These are phyloP conservation scores for Pterois miles DNA, from an alignment of 2,797 vertebrate genomes.

Conservation along the genomic window DNA sequence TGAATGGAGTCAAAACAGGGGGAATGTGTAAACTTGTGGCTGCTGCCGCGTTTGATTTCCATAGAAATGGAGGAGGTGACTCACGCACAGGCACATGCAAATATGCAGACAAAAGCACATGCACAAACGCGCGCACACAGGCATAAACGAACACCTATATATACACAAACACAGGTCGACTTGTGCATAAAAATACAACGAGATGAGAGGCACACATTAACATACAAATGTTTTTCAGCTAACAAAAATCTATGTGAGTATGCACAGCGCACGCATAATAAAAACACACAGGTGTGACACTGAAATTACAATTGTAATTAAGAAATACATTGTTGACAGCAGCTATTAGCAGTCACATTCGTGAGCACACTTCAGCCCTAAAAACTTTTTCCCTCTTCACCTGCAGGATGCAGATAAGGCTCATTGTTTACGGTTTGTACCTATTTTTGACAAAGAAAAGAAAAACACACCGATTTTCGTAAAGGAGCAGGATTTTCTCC, in stretches of 20 bases:
- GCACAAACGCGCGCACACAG: conserved; percentile 13
- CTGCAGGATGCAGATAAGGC: conserved; percentile 38
- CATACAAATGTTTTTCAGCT: conserved; percentile 46
- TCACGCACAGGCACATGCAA: conserved; percentile 52
- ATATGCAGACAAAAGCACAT: conserved; percentile 42
- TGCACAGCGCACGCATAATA: neutral
- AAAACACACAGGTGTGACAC: conserved; percentile 22
- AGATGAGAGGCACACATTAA: conserved; percentile 39
- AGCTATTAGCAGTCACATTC: conserved; percentile 25
- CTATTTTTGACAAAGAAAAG: neutral
- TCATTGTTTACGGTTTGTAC: conserved; percentile 18
- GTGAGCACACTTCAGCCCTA: neutral
- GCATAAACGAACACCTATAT: conserved; percentile 22
- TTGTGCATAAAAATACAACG: conserved; percentile 36
- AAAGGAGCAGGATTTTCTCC: neutral
- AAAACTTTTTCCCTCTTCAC: conserved; percentile 31
- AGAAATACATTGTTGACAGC: conserved; percentile 30
- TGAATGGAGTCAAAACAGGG: conserved; percentile 85
- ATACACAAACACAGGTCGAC: conserved; percentile 26
- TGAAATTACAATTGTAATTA: conserved; percentile 31
- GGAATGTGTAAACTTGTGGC: conserved; percentile 82
- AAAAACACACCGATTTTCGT: neutral
- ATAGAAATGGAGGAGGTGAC: conserved; percentile 79
- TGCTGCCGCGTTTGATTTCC: conserved; percentile 79
- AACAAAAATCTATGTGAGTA: conserved; percentile 11